phyloP scores from a whole-genome alignment of 2,888 invertebrate species.

The Oxystoma pomonae region DNA sequence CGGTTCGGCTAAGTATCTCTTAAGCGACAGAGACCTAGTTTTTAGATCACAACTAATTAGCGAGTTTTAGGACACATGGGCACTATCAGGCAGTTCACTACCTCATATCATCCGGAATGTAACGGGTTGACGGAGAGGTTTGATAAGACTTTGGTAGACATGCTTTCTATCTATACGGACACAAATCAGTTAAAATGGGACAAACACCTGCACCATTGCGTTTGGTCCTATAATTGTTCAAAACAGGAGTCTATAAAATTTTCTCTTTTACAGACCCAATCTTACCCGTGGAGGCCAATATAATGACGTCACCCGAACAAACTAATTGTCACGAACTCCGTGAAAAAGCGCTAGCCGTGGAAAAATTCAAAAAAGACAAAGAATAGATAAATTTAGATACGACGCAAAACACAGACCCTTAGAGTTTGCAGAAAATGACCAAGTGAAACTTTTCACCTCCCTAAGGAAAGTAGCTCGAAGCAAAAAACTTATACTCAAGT shows the following conservation, averaged over 20 bases:
- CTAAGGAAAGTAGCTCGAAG: constrained; percentile 27
- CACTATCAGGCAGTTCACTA: constrained; percentile 17
- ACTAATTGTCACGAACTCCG: neutral
- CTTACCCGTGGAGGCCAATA: constrained; percentile 27
- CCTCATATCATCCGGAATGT: constrained; percentile 14
- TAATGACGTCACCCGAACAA: neutral
- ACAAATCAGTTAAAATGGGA: neutral
- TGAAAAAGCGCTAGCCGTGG: neutral
- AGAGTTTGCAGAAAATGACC: constrained; percentile 23
- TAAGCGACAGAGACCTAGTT: constrained; percentile 12
- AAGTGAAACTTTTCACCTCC: constrained; percentile 30
- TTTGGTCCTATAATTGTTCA: neutral
- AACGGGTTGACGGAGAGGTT: constrained; percentile 29
- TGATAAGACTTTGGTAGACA: constrained; percentile 28
- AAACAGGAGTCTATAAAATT: constrained; percentile 27
- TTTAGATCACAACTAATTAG: constrained; percentile 22
- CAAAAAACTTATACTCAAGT: constrained; percentile 28
- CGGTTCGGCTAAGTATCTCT: constrained; percentile 5
- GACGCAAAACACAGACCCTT: constrained; percentile 26
- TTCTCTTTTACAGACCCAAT: constrained; percentile 13
- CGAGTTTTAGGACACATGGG: constrained; percentile 29
- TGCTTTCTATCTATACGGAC: constrained; percentile 20
- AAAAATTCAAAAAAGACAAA: constrained; percentile 22
- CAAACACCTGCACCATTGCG: neutral
- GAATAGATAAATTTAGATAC: constrained; percentile 27